A percentile compares a stretch with the other conserved stretches of the same genome.
phyloP scores from a whole-genome alignment of 2,888 invertebrate genomes.

The Gymnocheta viridis region DNA sequence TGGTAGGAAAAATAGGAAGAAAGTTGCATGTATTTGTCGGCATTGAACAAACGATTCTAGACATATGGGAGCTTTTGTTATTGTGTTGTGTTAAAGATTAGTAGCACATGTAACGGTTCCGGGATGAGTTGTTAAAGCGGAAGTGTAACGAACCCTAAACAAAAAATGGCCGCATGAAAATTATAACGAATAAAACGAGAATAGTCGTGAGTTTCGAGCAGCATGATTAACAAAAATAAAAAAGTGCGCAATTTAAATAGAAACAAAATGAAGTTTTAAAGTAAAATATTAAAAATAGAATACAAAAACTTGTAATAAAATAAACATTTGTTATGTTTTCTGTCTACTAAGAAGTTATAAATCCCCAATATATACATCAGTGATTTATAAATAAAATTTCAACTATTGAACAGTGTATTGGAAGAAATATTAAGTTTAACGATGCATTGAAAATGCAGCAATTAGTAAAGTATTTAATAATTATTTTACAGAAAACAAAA shows the following conservation, averaged over 20 bases:
- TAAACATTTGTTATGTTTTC: no score
- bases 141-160: slow-evolving; percentile 69
- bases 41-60: slow-evolving; percentile 32
- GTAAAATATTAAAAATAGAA: neutral
- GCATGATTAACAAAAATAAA: neutral
- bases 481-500: no score
- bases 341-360: no score
- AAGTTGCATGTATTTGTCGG: slow-evolving; percentile 37
- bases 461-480: no score
- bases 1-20: slow-evolving; percentile 25
- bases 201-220: neutral
- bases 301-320: neutral
- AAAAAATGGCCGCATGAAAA: neutral
- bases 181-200: slow-evolving; percentile 5
- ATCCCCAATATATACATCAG: no score
- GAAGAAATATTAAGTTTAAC: no score
- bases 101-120: slow-evolving; percentile 75
- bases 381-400: no score
- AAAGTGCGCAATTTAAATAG: neutral
- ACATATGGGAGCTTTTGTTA: slow-evolving; percentile 56
- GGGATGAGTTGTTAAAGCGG: slow-evolving; percentile 73
- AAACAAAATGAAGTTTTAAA: no score
- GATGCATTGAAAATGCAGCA: no score
- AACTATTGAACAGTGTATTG: no score
- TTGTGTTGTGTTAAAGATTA: slow-evolving; percentile 67